A percentile compares a stretch with the other conserved stretches of the same genome.
These are phyloP conservation scores for Australoheros scitulus DNA, from an alignment of 2,113 vertebrate species.

Conservation along the genomic window DNA sequence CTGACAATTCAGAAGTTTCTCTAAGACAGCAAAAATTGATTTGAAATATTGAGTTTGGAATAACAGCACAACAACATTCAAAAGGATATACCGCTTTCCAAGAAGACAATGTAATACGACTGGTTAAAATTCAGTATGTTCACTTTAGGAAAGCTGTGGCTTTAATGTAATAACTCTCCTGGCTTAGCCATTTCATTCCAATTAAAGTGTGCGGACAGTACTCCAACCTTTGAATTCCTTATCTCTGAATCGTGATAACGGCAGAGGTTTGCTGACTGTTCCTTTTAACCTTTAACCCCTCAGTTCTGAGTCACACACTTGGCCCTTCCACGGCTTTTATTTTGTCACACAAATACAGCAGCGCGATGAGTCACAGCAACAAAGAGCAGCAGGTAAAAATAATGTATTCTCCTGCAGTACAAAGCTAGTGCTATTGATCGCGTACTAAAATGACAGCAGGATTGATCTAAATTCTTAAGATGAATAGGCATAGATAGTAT, in stretches of 20 bases:
- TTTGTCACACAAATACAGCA: background rate
- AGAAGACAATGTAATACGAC: background rate
- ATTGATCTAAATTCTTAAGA: constrained; percentile 44
- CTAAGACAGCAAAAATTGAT: background rate
- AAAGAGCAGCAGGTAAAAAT: constrained; percentile 2
- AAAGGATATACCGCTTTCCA: background rate
- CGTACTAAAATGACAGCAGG: background rate
- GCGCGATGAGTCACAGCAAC: constrained; percentile 20
- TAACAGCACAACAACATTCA: background rate
- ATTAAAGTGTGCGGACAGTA: background rate
- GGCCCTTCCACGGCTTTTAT: background rate
- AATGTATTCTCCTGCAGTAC: constrained; percentile 2
- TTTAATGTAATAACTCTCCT: background rate
- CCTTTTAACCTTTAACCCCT: constrained; percentile 47
- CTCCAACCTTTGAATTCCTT: constrained; percentile 49
- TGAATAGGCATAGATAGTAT: constrained; percentile 30
- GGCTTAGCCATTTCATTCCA: background rate
- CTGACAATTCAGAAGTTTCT: background rate
- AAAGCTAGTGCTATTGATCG: constrained; percentile 21
- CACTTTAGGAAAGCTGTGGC: background rate
- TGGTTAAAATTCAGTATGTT: background rate
- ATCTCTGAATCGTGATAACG: constrained; percentile 39
- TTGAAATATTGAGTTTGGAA: background rate
- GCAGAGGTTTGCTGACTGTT: constrained; percentile 27
- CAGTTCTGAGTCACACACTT: constrained; percentile 7